Conservation (phyloP, 2,888 invertebrate genomes). For the Gymnocheta viridis region DNA sequence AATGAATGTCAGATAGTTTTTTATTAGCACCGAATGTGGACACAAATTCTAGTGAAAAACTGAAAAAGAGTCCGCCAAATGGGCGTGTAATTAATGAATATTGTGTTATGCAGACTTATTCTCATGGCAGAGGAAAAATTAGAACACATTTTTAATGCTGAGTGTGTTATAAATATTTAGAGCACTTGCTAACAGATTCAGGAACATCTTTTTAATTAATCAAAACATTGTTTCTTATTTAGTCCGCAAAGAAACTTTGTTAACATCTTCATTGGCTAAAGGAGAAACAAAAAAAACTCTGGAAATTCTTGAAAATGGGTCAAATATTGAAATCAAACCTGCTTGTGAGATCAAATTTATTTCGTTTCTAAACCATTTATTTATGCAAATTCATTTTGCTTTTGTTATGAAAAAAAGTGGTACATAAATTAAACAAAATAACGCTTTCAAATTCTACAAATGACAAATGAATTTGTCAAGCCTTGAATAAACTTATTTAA, state of each 20-base stretch:
- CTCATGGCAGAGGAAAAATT: slow-evolving; percentile 7
- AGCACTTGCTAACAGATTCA: neutral
- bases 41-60: slow-evolving; percentile 9
- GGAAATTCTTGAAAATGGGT: neutral
- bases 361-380: neutral
- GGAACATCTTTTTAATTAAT: neutral
- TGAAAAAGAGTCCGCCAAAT: neutral
- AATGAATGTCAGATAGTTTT: neutral
- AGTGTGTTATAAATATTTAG: neutral
- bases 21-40: neutral
- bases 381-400: neutral
- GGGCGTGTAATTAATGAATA: slow-evolving; percentile 34
- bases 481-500: neutral
- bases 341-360: neutral
- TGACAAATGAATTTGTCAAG: neutral
- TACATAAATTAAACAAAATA: neutral
- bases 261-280: too few relatives aligned
- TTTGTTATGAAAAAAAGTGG: neutral
- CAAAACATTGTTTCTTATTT: neutral
- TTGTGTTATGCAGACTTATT: neutral
- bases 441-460: neutral
- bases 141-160: slow-evolving; percentile 25
- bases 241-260: neutral
- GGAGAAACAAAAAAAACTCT: neutral
- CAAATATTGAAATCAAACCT: neutral